Percentiles rank a stretch among this genome's conserved stretches.
phyloP scores from a whole-genome alignment of 1,140 invertebrate species.

The Bicyclus anynana region DNA sequence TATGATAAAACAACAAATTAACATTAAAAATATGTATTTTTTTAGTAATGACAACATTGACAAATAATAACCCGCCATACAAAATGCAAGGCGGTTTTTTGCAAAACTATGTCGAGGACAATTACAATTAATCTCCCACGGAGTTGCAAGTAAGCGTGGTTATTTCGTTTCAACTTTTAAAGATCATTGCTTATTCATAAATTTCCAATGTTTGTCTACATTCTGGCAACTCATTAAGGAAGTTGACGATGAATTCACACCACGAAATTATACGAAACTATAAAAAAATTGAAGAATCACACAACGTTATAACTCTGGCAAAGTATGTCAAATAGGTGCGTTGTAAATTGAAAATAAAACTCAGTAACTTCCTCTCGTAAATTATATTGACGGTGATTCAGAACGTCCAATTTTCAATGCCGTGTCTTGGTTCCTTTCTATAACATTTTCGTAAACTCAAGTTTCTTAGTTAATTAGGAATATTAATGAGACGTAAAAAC shows the following conservation, averaged over 20 bases:
- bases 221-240: background rate
- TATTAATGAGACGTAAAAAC: too few relatives aligned
- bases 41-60: background rate
- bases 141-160: conserved; percentile 1
- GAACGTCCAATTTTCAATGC: conserved; percentile 17
- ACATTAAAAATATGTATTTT: background rate
- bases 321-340: conserved; percentile 15
- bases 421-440: conserved; percentile 3
- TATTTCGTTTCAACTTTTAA: background rate
- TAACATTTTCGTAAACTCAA: background rate
- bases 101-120: conserved; percentile 13
- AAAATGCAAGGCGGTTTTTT: conserved; percentile 6
- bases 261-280: background rate
- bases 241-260: background rate
- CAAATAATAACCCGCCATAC: background rate
- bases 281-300: background rate
- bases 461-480: background rate
- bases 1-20: too few relatives aligned
- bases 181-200: background rate
- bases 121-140: conserved; percentile 7
- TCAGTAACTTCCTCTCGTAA: background rate
- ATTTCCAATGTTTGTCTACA: background rate
- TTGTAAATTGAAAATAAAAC: background rate
- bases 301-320: background rate
- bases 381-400: background rate